phyloP scores from a whole-genome alignment of 1,140 invertebrate genomes.

The Bombyx mandarina region DNA sequence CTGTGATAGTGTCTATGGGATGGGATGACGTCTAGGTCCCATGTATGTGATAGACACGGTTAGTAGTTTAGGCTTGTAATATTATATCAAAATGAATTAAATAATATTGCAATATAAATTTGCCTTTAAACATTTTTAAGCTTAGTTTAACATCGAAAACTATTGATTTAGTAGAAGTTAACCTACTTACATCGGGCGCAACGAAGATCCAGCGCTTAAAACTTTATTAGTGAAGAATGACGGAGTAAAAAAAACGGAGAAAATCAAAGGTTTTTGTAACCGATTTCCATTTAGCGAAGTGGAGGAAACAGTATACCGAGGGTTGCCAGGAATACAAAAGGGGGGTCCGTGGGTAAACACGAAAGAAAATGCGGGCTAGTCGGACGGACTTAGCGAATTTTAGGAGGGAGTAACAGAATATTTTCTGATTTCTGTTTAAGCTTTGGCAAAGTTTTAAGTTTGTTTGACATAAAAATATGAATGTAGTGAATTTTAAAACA shows the following conservation, averaged over 20 bases:
- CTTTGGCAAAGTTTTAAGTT: not conserved
- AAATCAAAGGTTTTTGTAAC: slow-evolving; percentile 7
- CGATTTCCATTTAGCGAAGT: slow-evolving; percentile 9
- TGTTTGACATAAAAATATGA: not conserved
- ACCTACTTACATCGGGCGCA: no score
- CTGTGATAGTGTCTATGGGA: no score
- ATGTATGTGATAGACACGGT: no score
- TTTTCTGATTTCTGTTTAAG: not conserved
- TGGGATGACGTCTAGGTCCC: no score
- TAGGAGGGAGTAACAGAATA: not conserved
- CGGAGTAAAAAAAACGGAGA: not conserved
- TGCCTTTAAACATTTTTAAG: no score
- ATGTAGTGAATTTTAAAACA: no score
- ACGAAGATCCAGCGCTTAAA: not conserved
- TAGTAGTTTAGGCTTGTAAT: no score
- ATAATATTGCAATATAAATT: no score
- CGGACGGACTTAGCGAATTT: not conserved
- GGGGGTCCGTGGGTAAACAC: slow-evolving; percentile 4
- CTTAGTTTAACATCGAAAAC: no score
- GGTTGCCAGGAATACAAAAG: slow-evolving; percentile 1
- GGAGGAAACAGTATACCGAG: slow-evolving; percentile 6
- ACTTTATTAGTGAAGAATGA: slow-evolving; percentile 8
- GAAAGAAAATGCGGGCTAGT: slow-evolving; percentile 1
- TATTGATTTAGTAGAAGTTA: no score
- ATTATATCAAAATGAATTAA: no score